Conservation (phyloP, 2,113 vertebrate species). For the Aramus guarauna region DNA sequence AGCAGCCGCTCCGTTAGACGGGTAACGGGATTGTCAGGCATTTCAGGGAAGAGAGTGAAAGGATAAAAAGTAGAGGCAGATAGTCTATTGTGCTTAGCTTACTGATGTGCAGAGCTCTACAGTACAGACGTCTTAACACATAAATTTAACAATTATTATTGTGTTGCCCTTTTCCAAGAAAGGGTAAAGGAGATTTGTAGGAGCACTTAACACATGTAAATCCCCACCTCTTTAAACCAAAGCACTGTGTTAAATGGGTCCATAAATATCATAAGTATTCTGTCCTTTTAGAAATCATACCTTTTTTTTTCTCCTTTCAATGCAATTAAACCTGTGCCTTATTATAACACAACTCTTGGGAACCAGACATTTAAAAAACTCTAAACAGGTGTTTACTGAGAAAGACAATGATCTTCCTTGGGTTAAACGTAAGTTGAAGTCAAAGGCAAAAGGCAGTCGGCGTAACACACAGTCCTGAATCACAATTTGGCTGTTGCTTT, state of each 20-base stretch:
- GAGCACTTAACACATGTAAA: conserved; percentile 73
- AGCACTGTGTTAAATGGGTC: conserved; percentile 60
- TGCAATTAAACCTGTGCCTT: conserved; percentile 37
- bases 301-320: neutral
- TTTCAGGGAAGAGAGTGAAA: neutral
- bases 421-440: neutral
- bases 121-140: conserved; percentile 58
- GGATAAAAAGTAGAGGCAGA: conserved; percentile 23
- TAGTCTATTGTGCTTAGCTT: conserved; percentile 10
- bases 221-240: conserved; percentile 67
- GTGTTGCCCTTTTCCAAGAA: conserved; percentile 78
- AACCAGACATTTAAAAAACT: neutral
- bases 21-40: neutral
- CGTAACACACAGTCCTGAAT: rapidly evolving
- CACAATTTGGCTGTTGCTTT: neutral
- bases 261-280: conserved; percentile 69
- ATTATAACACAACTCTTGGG: conserved; percentile 3
- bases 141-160: conserved; percentile 77
- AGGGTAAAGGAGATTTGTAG: conserved; percentile 80
- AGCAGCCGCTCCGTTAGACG: neutral
- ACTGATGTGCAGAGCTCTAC: conserved; percentile 53
- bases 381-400: neutral
- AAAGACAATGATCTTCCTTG: neutral
- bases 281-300: conserved; percentile 61
- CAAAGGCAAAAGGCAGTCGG: neutral